phyloP scores from a whole-genome alignment of 2,113 vertebrate species.

The Ctenodactylus gundi region DNA sequence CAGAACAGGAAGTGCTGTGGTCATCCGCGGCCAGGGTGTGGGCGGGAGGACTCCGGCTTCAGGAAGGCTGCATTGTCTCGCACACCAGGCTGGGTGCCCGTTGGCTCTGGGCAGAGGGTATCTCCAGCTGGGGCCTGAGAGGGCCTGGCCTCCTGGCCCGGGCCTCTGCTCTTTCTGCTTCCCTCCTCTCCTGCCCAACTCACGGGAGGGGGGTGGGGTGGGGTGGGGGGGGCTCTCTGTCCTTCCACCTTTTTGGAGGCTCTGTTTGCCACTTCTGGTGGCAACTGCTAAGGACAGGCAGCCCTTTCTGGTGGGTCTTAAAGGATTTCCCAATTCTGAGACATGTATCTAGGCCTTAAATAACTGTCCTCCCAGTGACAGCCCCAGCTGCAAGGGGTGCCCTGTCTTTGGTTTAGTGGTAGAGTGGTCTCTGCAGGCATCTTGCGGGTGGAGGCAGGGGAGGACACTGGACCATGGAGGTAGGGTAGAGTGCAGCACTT shows the following conservation, averaged over 20 bases:
- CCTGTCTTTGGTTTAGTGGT: not conserved
- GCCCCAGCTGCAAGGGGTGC: not conserved
- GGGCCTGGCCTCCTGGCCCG: not conserved
- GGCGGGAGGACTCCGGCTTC: constrained; percentile 39
- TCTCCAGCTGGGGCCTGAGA: not conserved
- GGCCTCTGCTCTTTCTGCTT: not conserved
- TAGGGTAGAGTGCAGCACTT: not conserved
- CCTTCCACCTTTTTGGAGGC: constrained; percentile 36
- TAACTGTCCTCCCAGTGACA: not conserved
- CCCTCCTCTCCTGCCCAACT: not conserved
- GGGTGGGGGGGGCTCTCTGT: not conserved
- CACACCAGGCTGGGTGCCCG: not conserved
- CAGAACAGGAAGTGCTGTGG: constrained; percentile 11
- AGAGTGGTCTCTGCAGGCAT: not conserved
- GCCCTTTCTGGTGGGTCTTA: constrained; percentile 52
- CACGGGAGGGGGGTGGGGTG: no score
- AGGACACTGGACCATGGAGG: not conserved
- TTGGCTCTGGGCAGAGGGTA: not conserved
- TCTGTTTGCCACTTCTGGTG: not conserved
- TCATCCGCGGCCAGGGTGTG: not conserved
- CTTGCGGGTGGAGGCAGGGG: not conserved
- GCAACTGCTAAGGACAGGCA: not conserved
- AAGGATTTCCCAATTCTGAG: not conserved
- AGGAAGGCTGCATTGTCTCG: not conserved
- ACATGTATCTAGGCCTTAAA: not conserved